Conservation (phyloP, 2,888 invertebrate species). For the Perdita meconis region DNA sequence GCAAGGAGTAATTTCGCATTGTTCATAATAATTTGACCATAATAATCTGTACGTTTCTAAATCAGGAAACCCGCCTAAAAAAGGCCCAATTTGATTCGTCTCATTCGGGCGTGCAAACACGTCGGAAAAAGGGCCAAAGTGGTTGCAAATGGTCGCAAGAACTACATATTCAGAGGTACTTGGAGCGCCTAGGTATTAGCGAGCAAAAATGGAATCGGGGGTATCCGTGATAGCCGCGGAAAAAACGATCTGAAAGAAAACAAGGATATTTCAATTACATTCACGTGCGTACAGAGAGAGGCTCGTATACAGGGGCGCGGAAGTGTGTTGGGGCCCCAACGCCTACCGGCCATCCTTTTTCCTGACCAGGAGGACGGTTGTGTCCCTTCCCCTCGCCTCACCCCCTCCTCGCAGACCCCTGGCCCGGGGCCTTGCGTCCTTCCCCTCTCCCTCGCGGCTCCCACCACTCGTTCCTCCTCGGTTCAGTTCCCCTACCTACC, state of each 20-base stretch:
- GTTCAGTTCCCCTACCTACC: conserved; percentile 83
- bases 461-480: conserved; percentile 69
- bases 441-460: conserved; percentile 54
- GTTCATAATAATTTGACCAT: too few species aligned
- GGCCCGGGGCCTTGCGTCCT: conserved; percentile 42
- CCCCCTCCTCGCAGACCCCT: conserved; percentile 24
- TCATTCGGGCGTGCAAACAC: conserved; percentile 5
- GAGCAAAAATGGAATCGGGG: conserved; percentile 1
- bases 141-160: not conserved
- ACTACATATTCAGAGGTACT: not conserved
- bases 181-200: not conserved
- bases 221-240: not conserved
- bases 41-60: too few species aligned
- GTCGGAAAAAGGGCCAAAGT: not conserved
- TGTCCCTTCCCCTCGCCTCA: conserved; percentile 58
- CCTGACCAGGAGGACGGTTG: conserved; percentile 40
- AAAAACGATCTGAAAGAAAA: conserved; percentile 23
- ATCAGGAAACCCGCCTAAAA: not conserved
- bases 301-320: conserved; percentile 20
- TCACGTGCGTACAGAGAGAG: conserved; percentile 40
- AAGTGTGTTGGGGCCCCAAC: conserved; percentile 45
- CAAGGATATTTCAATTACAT: conserved; percentile 58
- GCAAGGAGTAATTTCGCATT: too few species aligned
- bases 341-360: conserved; percentile 60
- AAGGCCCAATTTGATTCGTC: not conserved